A percentile compares a stretch with the other conserved stretches of the same genome.
phyloP scores from a whole-genome alignment of 2,888 invertebrate species.

The Temnothorax unifasciatus region DNA sequence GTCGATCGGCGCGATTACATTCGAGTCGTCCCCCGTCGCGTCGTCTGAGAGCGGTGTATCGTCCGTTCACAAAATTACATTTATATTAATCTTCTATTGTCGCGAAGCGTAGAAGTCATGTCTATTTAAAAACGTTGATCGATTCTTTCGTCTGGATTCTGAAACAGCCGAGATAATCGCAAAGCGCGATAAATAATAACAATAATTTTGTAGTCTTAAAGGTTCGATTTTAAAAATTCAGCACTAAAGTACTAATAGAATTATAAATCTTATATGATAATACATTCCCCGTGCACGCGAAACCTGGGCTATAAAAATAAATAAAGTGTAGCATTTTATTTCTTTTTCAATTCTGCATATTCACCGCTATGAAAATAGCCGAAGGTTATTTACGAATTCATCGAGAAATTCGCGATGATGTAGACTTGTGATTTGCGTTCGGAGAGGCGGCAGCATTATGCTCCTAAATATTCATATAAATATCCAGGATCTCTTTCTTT shows the following conservation, averaged over 20 bases:
- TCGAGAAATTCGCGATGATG: neutral
- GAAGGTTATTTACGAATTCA: neutral
- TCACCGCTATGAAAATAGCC: neutral
- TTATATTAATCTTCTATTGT: neutral
- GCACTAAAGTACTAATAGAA: neutral
- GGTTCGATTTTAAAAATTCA: neutral
- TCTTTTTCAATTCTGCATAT: neutral
- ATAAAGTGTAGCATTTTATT: neutral
- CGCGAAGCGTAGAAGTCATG: neutral
- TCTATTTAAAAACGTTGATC: neutral
- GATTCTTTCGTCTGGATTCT: neutral
- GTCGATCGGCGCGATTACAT: neutral
- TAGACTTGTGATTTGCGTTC: neutral
- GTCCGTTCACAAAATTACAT: neutral
- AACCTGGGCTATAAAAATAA: constrained; percentile 5
- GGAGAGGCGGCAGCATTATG: neutral
- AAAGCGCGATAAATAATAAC: neutral
- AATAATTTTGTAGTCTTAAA: neutral
- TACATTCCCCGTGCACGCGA: neutral
- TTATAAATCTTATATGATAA: neutral
- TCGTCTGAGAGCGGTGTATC: neutral
- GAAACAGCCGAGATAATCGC: neutral
- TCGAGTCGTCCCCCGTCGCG: neutral
- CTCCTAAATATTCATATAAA: neutral
- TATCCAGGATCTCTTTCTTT: neutral